Evolutionary conservation across 2,888 invertebrate genomes (phyloP).

Genomic region (Mesorhabditis sp.): DNA sequence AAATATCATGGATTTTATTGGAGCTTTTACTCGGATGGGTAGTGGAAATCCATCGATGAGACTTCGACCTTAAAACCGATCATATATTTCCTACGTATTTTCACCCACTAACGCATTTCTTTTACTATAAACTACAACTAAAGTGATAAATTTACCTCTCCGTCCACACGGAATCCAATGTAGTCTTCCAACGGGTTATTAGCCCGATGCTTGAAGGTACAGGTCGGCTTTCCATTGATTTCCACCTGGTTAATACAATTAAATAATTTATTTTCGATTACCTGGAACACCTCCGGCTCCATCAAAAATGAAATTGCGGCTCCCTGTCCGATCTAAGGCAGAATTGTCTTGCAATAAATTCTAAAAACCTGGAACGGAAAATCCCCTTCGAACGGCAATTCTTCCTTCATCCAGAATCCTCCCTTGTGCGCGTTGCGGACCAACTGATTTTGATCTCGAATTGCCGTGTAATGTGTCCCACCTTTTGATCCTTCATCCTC

Average conservation of each 20-base stretch:
- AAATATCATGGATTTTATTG: no score
- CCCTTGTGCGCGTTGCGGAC: slow-evolving; percentile 51
- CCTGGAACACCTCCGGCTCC: not conserved
- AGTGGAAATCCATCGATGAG: not conserved
- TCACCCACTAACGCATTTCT: not conserved
- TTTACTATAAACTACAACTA: no score
- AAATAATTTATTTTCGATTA: not conserved
- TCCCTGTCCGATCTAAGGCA: not conserved
- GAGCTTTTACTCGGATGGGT: not conserved
- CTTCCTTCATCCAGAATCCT: slow-evolving; percentile 56
- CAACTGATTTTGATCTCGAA: slow-evolving; percentile 27
- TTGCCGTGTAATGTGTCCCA: slow-evolving; percentile 15
- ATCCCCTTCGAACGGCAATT: slow-evolving; percentile 46
- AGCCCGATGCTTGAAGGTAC: slow-evolving; percentile 56
- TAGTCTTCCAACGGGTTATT: slow-evolving; percentile 45
- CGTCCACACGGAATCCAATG: slow-evolving; percentile 44
- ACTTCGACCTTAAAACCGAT: not conserved
- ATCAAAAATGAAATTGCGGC: not conserved
- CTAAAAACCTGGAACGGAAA: slow-evolving; percentile 51
- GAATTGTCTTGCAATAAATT: no score
- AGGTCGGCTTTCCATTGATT: slow-evolving; percentile 12
- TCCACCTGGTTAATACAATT: not conserved
- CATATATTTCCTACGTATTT: not conserved
- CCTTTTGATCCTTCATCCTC: slow-evolving; percentile 50
- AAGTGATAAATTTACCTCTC: slow-evolving; percentile 22